Base-by-base conservation (phyloP, 2,113 vertebrate species). In the Mesoclemmys tuberculata region DNA sequence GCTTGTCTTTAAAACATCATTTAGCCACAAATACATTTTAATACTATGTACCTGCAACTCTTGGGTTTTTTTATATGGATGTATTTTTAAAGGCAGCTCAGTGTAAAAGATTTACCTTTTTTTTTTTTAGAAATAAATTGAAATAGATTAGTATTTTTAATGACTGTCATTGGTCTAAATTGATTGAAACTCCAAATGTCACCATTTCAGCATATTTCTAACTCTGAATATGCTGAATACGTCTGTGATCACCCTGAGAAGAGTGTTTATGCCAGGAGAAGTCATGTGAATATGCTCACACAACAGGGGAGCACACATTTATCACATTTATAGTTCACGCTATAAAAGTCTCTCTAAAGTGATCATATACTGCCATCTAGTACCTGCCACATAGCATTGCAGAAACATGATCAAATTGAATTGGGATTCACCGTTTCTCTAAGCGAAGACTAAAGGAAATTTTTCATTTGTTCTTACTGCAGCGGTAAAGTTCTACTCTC, bases 361-460 rank as follows among this genome's bases (percentile, higher is more conserved):
- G 84, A 46, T 94, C 92, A 0, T 18, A 38, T 78, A 94, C 80
- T 90, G 95, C 94, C 96, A 96, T 68, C 96, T 97, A 84, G 88
- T 80, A 0, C 90, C 29, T 87, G 49, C 27, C 85, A 19, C 13
- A 44, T 84, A 89, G 74, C 1, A 56, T 51, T 93, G 80, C 93
- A 93, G 77, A 51, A 27, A 18, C 22, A 27, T 14, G 35, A 80
- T 12, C 11, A 55, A 4, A 16, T 41, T 1, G 6, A 9, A 16
- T 2, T 29, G 22, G 54, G 93, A 92, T 16, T 27, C 10, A 2
- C 1, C 6, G 0, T 26, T 74, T 46, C 22, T 55, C 5, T 48
- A 49, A 26, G 2, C 16, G 0, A 1, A 49, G 56, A n/a, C 18
- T 48, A 64, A 24, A 46, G 2, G 75, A 82, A 7, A 18, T 21